Conservation (phyloP, 2,797 vertebrate genomes). For the Ctenopoma multispine region DNA sequence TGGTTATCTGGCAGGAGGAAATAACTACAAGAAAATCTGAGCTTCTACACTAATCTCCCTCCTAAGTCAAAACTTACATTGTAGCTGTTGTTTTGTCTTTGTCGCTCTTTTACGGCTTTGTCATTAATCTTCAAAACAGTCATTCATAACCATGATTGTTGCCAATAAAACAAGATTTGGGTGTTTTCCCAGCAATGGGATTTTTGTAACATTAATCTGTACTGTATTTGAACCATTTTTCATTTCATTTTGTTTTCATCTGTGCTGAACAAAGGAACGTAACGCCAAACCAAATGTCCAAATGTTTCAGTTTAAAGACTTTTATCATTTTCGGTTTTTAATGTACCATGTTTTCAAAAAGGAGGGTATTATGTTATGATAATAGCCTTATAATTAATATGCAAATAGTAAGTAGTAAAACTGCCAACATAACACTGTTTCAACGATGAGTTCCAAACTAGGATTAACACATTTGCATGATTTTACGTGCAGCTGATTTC, state of each 20-base stretch:
- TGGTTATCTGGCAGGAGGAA: constrained; percentile 54
- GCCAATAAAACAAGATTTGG: constrained; percentile 61
- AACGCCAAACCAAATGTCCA: constrained; percentile 68
- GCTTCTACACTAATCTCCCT: constrained; percentile 27
- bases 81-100: constrained; percentile 31
- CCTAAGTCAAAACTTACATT: constrained; percentile 40
- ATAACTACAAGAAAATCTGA: constrained; percentile 31
- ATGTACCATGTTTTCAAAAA: constrained; percentile 47
- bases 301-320: constrained; percentile 69
- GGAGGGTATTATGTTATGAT: constrained; percentile 39
- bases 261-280: constrained; percentile 64
- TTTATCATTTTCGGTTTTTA: constrained; percentile 43
- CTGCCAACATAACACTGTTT: constrained; percentile 42
- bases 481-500: constrained; percentile 44
- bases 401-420: constrained; percentile 55
- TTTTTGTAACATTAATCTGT: constrained; percentile 65
- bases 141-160: constrained; percentile 44
- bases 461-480: constrained; percentile 48
- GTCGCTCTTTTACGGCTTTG: constrained; percentile 52
- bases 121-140: constrained; percentile 69
- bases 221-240: constrained; percentile 59
- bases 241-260: constrained; percentile 27
- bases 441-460: constrained; percentile 48
- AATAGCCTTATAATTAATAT: constrained; percentile 51
- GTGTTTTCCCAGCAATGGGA: constrained; percentile 57